Conservation (phyloP, 1,140 invertebrate species). For the Maniola jurtina region DNA sequence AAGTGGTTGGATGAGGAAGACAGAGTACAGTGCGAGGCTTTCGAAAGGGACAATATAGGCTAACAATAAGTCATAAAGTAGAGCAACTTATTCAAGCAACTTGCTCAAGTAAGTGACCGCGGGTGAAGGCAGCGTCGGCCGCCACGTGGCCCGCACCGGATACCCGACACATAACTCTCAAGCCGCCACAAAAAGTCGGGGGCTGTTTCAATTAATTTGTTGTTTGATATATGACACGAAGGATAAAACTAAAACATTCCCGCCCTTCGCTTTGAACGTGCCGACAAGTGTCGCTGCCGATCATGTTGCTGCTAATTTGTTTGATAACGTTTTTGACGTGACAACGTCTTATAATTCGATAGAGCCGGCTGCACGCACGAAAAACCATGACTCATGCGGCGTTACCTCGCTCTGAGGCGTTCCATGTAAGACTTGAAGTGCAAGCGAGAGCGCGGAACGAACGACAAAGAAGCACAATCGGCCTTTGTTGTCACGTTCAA, state of each 20-base stretch:
- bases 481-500: too few relatives aligned
- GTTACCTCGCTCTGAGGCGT: too few relatives aligned
- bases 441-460: too few relatives aligned
- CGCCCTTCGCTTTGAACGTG: neutral
- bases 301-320: neutral
- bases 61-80: too few relatives aligned
- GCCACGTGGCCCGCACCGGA: slow-evolving; percentile 20
- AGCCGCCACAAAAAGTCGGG: slow-evolving; percentile 22
- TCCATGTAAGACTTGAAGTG: too few relatives aligned
- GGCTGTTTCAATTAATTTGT: slow-evolving; percentile 17
- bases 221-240: slow-evolving; percentile 13
- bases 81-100: neutral
- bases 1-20: too few relatives aligned
- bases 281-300: neutral
- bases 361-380: too few relatives aligned
- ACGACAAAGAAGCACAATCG: too few relatives aligned
- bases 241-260: neutral
- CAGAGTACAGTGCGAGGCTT: too few relatives aligned
- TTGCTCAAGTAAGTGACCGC: slow-evolving; percentile 1
- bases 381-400: too few relatives aligned
- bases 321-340: neutral
- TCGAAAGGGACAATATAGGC: too few relatives aligned
- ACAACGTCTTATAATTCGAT: too few relatives aligned
- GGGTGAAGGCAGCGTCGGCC: slow-evolving; percentile 14
- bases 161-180: slow-evolving; percentile 19